Evolutionary conservation across 2,888 invertebrate species (phyloP).

Genomic region (Leucozona laternaria): DNA sequence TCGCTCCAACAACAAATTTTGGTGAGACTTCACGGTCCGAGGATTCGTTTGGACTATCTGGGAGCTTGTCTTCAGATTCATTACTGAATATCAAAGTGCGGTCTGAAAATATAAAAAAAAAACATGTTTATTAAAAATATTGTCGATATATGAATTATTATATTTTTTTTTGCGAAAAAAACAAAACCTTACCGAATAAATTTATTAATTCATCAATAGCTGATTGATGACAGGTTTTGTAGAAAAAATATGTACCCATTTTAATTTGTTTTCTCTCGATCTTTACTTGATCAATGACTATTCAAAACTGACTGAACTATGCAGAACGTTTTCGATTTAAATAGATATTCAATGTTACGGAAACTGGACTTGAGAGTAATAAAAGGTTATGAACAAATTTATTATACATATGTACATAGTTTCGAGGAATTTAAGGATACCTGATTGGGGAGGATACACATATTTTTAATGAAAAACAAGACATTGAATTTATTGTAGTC

Average conservation of each 20-base stretch:
- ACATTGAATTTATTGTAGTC: not conserved
- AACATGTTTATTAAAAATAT: not conserved
- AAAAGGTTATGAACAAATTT: not conserved
- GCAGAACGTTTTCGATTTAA: slow-evolving; percentile 8
- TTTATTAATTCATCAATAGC: slow-evolving; percentile 78
- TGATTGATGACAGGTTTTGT: slow-evolving; percentile 77
- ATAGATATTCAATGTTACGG: slow-evolving; percentile 3
- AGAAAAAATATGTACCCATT: slow-evolving; percentile 82
- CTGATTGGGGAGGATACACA: not conserved
- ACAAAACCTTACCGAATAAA: slow-evolving; percentile 78
- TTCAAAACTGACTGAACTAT: slow-evolving; percentile 41
- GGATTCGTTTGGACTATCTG: slow-evolving; percentile 84
- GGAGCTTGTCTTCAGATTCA: slow-evolving; percentile 76
- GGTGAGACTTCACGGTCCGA: slow-evolving; percentile 90
- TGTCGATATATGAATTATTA: not conserved
- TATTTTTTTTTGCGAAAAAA: not conserved
- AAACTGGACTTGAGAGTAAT: not conserved
- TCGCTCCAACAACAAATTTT: slow-evolving; percentile 89
- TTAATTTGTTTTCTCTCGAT: slow-evolving; percentile 24
- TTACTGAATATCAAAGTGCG: slow-evolving; percentile 80
- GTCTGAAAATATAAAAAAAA: slow-evolving; percentile 77
- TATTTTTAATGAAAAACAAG: not conserved
- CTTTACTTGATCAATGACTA: slow-evolving; percentile 12
- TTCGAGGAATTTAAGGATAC: slow-evolving; percentile 18
- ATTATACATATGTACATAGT: too few species aligned